Conservation (phyloP, 2,888 invertebrate species). For the Pollenia griseotomentosa region DNA sequence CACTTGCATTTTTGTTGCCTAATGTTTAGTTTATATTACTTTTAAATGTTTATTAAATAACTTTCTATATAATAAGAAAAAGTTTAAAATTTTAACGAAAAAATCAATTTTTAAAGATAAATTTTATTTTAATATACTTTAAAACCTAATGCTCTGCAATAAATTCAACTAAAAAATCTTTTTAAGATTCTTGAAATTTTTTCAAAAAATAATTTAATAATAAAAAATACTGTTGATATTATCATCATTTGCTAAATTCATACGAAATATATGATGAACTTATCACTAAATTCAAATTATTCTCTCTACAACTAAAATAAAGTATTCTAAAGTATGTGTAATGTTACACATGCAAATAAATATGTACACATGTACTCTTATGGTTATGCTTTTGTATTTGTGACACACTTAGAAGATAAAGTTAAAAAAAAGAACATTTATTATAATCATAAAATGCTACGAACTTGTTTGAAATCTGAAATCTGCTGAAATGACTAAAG, state of each 20-base stretch:
- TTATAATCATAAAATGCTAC: slow-evolving; percentile 18
- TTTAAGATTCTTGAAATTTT: no score
- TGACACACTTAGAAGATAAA: not conserved
- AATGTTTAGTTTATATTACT: no score
- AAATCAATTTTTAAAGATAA: no score
- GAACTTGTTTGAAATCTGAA: not conserved
- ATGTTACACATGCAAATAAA: no score
- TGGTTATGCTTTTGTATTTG: not conserved
- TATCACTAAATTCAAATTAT: slow-evolving; percentile 26
- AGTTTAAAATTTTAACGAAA: no score
- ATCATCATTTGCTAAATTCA: slow-evolving; percentile 5
- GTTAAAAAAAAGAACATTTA: not conserved
- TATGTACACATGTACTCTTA: no score
- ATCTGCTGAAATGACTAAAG: slow-evolving; percentile 5
- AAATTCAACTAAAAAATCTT: not conserved
- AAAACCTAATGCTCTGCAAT: not conserved
- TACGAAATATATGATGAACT: slow-evolving; percentile 26
- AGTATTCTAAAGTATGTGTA: no score
- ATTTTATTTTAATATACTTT: no score
- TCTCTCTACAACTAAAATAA: not conserved
- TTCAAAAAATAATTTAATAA: not conserved
- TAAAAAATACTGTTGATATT: slow-evolving; percentile 15
- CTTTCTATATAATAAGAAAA: no score
- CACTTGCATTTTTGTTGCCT: no score
- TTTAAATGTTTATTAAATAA: no score